Base-by-base conservation (phyloP, 2,888 invertebrate genomes). In the Phalangium opilio region DNA sequence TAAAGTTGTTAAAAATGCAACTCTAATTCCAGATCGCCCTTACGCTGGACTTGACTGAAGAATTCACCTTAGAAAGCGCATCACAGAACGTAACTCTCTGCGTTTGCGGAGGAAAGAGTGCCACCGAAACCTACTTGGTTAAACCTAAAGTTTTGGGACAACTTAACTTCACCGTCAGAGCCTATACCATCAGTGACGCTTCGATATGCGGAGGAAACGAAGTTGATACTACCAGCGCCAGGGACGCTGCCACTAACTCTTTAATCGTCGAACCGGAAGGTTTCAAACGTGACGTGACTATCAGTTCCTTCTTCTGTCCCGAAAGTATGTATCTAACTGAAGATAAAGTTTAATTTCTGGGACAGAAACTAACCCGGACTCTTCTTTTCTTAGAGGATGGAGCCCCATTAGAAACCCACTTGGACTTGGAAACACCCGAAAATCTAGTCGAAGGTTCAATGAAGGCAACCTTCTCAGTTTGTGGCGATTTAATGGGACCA, bases 231-330 rank as follows among this genome's bases (percentile, higher is more conserved):
- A 14, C n/a, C 38, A 38, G 17, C 2, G 38, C 38, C 15, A 15
- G n/a, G 10, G 38, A 38, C 18, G 38, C 38, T 12, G 38, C 38
- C 15, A 38, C 38, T 17, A 38, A 18, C 15, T 18, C 15, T 3
- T 38, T 38, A 2, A 17, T 38, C 17, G 38, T 38, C 10, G 38
- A 38, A 58, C 75, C 81, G 0, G 83, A 83, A 67, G 84, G 85
- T 2, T 73, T 79, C 21, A 76, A 76, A 0, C 67, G 75, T 3
- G 75, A 75, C 53, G 72, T 75, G 44, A 75, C 77, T 8, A 74
- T 74, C 39, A 63, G 61, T 48, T 72, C 75, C 2, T 72, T 81
- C 48, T 66, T 83, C 2, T 83, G 83, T 61, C 74, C 75, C 2
- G 68, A 71, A 62, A 75, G 79, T 73, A 66, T 62, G 43, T 45